Percentiles rank a stretch among this genome's conserved stretches.
These are phyloP conservation scores for Periphyllus acericola DNA, from an alignment of 2,888 invertebrate genomes.

Conservation along the genomic window DNA sequence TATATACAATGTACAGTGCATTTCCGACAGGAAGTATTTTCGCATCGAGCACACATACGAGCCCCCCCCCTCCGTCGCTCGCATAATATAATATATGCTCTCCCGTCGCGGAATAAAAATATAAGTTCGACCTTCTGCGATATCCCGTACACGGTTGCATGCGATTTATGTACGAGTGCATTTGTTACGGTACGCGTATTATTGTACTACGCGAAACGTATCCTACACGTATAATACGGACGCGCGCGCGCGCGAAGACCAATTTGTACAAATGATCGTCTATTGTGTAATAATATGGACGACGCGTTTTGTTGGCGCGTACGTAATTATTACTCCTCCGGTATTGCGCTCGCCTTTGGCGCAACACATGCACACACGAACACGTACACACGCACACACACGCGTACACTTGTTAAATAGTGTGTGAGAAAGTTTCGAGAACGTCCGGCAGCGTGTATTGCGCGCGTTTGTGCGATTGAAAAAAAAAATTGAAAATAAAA, in stretches of 20 bases:
- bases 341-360: too few species aligned
- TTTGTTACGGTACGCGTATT: too few species aligned
- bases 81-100: too few species aligned
- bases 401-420: background rate
- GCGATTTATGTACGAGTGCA: too few species aligned
- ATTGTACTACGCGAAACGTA: too few species aligned
- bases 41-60: too few species aligned
- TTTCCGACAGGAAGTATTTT: too few species aligned
- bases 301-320: background rate
- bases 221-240: background rate
- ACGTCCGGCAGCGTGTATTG: background rate
- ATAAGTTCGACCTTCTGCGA: too few species aligned
- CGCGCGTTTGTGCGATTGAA: constrained; percentile 6
- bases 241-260: background rate
- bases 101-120: too few species aligned
- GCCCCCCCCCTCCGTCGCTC: too few species aligned
- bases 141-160: background rate
- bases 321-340: background rate
- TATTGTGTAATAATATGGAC: background rate
- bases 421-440: constrained; percentile 31
- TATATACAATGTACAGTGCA: too few species aligned
- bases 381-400: background rate
- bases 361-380: too few species aligned
- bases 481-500: background rate
- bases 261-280: background rate